Percentiles rank a stretch among this genome's conserved stretches.
phyloP scores from a whole-genome alignment of 2,888 invertebrate species.

The Axea sp. region DNA sequence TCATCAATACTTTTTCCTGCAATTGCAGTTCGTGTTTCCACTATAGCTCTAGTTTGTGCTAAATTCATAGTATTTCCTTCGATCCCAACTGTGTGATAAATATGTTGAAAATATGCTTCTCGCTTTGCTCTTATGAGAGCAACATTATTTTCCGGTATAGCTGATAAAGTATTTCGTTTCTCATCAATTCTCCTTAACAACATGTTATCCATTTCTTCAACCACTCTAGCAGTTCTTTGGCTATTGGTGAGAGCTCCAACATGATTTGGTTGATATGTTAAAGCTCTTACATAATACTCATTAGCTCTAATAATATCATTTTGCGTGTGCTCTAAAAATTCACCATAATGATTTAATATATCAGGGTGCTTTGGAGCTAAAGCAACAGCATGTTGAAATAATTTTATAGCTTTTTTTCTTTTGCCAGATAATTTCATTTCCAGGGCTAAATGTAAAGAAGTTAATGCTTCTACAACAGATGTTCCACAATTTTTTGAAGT shows the following conservation, averaged over 20 bases:
- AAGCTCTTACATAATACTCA: slow-evolving; percentile 91
- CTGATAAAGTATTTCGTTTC: slow-evolving; percentile 89
- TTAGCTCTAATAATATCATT: slow-evolving; percentile 94
- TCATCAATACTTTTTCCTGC: slow-evolving; percentile 96
- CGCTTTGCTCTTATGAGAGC: slow-evolving; percentile 93
- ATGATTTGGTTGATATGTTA: slow-evolving; percentile 91
- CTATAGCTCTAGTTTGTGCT: slow-evolving; percentile 92
- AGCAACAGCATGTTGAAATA: slow-evolving; percentile 94
- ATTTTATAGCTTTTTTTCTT: slow-evolving; percentile 89
- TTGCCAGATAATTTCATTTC: slow-evolving; percentile 92
- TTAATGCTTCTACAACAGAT: slow-evolving; percentile 87
- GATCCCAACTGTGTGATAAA: slow-evolving; percentile 97
- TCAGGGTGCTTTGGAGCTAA: slow-evolving; percentile 96
- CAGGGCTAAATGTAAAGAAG: slow-evolving; percentile 90
- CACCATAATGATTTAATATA: slow-evolving; percentile 94
- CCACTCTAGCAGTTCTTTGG: slow-evolving; percentile 91
- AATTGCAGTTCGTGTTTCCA: slow-evolving; percentile 93
- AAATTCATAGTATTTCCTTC: slow-evolving; percentile 98
- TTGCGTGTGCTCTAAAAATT: slow-evolving; percentile 92
- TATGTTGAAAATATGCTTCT: slow-evolving; percentile 97
- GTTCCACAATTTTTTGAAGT: slow-evolving; percentile 70
- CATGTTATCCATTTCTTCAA: slow-evolving; percentile 91
- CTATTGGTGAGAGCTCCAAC: slow-evolving; percentile 88
- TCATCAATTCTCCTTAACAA: slow-evolving; percentile 89
- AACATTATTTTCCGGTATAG: slow-evolving; percentile 89